phyloP scores from a whole-genome alignment of 2,113 vertebrate genomes.

The Psittacara wagleri region DNA sequence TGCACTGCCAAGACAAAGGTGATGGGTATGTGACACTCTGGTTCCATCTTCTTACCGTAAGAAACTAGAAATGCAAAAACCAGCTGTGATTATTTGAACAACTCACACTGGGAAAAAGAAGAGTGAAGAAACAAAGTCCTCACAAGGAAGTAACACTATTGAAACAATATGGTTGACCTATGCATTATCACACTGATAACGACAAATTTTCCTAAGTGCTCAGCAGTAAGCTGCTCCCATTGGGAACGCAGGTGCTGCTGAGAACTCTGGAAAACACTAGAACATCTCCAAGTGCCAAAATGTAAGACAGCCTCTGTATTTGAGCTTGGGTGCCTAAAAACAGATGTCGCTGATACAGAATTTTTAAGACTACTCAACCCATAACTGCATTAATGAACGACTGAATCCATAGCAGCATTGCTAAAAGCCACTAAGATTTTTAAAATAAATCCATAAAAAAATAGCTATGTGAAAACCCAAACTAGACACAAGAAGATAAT shows the following conservation, averaged over 20 bases:
- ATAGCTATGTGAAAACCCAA: background rate
- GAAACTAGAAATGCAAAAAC: background rate
- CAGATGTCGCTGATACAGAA: accelerated
- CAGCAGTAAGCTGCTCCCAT: background rate
- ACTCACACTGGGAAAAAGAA: background rate
- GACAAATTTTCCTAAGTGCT: background rate
- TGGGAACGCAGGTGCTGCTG: background rate
- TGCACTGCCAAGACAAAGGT: background rate
- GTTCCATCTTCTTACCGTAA: background rate
- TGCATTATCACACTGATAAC: accelerated
- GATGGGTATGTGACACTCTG: background rate
- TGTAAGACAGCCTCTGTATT: background rate
- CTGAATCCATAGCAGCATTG: background rate
- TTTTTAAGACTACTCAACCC: background rate
- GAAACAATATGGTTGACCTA: background rate
- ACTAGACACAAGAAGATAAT: background rate
- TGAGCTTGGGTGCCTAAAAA: background rate
- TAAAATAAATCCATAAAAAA: background rate
- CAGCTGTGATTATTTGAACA: background rate
- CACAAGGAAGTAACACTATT: background rate
- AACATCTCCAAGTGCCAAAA: background rate
- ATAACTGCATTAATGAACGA: background rate
- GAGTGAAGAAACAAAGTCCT: background rate
- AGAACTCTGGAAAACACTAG: background rate
- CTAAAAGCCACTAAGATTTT: background rate